These are phyloP conservation scores for Thalassaphorura encarpata DNA, from an alignment of 1,140 invertebrate species.

Conservation along the genomic window DNA sequence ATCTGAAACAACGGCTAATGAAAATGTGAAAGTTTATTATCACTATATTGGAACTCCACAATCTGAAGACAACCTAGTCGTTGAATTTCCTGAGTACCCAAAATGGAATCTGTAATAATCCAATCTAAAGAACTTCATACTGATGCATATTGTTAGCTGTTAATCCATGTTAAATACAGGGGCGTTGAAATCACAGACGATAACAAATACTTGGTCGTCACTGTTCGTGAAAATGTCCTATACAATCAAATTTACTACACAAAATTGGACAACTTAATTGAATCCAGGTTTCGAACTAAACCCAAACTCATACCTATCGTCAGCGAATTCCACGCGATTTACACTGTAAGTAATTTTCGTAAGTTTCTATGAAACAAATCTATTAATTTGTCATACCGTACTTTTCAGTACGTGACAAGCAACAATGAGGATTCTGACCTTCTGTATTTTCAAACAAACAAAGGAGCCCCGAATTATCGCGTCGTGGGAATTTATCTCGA, in stretches of 20 bases:
- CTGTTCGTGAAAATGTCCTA: neutral
- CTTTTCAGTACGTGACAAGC: slow-evolving; percentile 79
- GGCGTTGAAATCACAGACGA: slow-evolving; percentile 3
- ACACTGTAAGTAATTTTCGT: neutral
- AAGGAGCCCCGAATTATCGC: slow-evolving; percentile 82
- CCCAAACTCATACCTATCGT: neutral
- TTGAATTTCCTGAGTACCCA: slow-evolving; percentile 84
- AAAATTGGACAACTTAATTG: neutral
- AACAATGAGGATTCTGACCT: slow-evolving; percentile 53
- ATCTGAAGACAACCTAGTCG: slow-evolving; percentile 73
- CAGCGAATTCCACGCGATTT: neutral
- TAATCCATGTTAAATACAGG: neutral
- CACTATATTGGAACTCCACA: slow-evolving; percentile 79
- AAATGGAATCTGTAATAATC: slow-evolving; percentile 69
- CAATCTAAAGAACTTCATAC: neutral
- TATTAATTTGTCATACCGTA: slow-evolving; percentile 6
- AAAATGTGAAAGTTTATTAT: slow-evolving; percentile 86
- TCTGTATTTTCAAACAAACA: slow-evolving; percentile 85
- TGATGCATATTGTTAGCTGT: neutral
- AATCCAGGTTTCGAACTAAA: neutral
- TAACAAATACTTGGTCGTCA: slow-evolving; percentile 2
- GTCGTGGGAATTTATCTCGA: slow-evolving; percentile 81
- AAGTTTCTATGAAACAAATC: neutral
- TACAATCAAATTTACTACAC: slow-evolving; percentile 1
- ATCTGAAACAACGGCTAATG: slow-evolving; percentile 76